Base-by-base conservation (phyloP, 1,140 invertebrate species). In the Probaryconus sp. region DNA sequence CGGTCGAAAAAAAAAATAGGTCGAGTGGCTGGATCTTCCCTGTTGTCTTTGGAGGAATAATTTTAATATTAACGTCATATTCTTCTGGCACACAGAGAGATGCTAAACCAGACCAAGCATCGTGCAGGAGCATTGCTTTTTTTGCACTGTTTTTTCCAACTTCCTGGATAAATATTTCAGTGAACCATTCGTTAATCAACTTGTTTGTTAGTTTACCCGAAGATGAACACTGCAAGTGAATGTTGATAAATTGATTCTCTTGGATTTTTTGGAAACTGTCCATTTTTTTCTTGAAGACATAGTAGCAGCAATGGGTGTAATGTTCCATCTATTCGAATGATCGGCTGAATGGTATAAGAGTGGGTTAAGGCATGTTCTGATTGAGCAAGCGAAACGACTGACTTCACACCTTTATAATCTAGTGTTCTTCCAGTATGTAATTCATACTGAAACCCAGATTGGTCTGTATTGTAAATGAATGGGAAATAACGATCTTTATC, bases 81-180 rank as follows among this genome's bases (percentile, higher is more conserved):
- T 40, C 10, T 7, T 40, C 17, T 17, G 37, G 14, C 1, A 40
- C 5, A 9, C 20, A n/a, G 7, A 40, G 17, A 40, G 37, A 40
- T 17, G 14, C 6, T 18, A 40, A 40, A 18, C 37, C 37, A 17
- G 16, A 17, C 37, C n/a, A n/a, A n/a, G n/a, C n/a, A n/a, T n/a
- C n/a, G n/a, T n/a, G n/a, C n/a, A n/a, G n/a, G n/a, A n/a, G 17
- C 37, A 40, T 40, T 18, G 37, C 17, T n/a, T 40, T 40, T 40
- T 40, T 40, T 17, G 5, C 17, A 18, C 3, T n/a, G 20, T 18
- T 18, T 20, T 40, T 40, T 20, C 20, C 17, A 11, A 40, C 37
- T 40, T 40, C 37, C 17, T 2, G 16, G 20, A 40, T 18, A 18
- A 40, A 40, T 9, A 40, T 20, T 7, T 40, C 10, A 18, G 17